Evolutionary conservation across 2,888 invertebrate genomes (phyloP), one percentile per base, ranked within the genome.

Genomic region (Furcula furcula): DNA sequence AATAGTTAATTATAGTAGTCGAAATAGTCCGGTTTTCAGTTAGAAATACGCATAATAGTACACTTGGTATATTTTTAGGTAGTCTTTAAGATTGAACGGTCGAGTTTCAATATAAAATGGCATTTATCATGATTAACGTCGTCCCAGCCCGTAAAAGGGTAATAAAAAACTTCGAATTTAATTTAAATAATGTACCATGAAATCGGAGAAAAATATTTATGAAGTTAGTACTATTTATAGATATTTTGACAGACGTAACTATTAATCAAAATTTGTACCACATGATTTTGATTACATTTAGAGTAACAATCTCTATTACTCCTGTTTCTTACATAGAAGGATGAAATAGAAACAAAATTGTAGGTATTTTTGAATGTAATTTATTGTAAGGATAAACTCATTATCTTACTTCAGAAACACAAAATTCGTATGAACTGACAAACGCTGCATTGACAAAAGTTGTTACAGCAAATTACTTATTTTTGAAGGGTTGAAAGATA

Each of bases 21-120:
- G 60, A 82, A 83, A 86, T 86, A 87, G 78, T 75, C 87, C 84
- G 84, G 87, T 79, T 87, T 84, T 87, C 67, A 61, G 70, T 87
- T 87, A 85, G 87, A 73, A 83, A 85, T 86, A 85, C 63, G 77
- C 83, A 79, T 71, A 40, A 74, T 86, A 82, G 69, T 62, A 79
- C 86, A 84, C 82, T 72, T 67, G 65, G 54, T 75, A 80, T 57
- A 61, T 72, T 75, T 76, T 79, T 84, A 83, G 77, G 74, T 87
- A 87, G 86, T 65, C 58, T 63, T 66, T 82, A 84, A 82, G 82
- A 73, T 55, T 40, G 32, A 61, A 55, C 64, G 56, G 49, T 59
- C 58, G 68, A 68, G 71, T 76, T 78, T 77, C 77, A 71, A 76
- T 76, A 65, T 78, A 65, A 61, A 1, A 25, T 13, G 30, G 18